These are phyloP conservation scores for Rhizomys pruinosus DNA, from an alignment of 2,113 vertebrate species.

Conservation along the genomic window DNA sequence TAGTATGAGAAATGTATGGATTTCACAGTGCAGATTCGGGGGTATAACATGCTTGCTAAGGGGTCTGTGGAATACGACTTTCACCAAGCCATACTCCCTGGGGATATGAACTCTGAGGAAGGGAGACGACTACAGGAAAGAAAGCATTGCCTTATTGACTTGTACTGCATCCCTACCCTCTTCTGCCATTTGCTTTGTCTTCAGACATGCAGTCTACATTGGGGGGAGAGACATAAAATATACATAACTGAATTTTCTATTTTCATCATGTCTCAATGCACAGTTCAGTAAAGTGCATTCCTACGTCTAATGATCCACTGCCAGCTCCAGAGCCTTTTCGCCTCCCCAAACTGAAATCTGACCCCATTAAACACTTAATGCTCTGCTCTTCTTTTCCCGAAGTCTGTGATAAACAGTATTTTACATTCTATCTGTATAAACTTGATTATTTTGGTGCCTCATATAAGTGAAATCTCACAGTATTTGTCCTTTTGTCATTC, in stretches of 20 bases:
- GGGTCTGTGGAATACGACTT: constrained; percentile 47
- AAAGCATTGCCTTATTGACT: background rate
- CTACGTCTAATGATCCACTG: background rate
- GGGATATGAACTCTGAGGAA: constrained; percentile 72
- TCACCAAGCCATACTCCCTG: constrained; percentile 55
- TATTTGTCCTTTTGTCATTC: background rate
- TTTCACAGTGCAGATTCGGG: constrained; percentile 34
- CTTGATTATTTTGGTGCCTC: background rate
- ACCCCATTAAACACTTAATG: background rate
- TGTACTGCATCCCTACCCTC: constrained; percentile 36
- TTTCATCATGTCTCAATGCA: background rate
- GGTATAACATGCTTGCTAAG: constrained; percentile 43
- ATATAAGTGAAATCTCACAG: background rate
- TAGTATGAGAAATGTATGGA: constrained; percentile 36
- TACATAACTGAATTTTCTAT: background rate
- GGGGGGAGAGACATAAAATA: background rate
- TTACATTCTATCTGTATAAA: background rate
- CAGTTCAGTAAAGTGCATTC: background rate
- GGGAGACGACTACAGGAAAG: constrained; percentile 41
- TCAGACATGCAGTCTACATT: background rate
- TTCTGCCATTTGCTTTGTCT: background rate
- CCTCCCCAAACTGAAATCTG: background rate
- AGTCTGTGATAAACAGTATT: background rate
- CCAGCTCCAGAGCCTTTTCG: background rate
- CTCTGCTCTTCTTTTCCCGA: no score